Conservation (phyloP, 2,888 invertebrate genomes). For the Odontocerum albicorne region DNA sequence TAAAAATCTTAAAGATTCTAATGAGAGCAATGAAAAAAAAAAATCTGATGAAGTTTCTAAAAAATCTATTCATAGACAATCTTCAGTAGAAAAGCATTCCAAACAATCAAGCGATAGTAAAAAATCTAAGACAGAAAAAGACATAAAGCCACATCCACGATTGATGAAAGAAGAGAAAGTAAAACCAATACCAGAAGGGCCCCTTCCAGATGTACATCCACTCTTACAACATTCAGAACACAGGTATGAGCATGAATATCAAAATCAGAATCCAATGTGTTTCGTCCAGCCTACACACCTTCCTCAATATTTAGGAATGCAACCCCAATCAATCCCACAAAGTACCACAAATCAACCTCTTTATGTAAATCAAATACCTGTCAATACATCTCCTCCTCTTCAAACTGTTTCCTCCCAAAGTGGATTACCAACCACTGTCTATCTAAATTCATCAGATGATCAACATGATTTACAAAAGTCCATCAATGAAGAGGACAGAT, state of each 20-base stretch:
- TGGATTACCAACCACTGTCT: slow-evolving; percentile 48
- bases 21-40: slow-evolving; percentile 49
- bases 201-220: slow-evolving; percentile 61
- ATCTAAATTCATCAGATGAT: slow-evolving; percentile 39
- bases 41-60: slow-evolving; percentile 43
- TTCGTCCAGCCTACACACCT: slow-evolving; percentile 62
- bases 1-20: slow-evolving; percentile 48
- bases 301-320: slow-evolving; percentile 62
- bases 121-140: slow-evolving; percentile 19
- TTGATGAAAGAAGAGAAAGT: slow-evolving; percentile 55
- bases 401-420: slow-evolving; percentile 40
- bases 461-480: slow-evolving; percentile 6
- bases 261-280: slow-evolving; percentile 56
- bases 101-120: slow-evolving; percentile 38
- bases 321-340: slow-evolving; percentile 51
- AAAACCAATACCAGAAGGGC: slow-evolving; percentile 53
- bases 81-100: slow-evolving; percentile 44
- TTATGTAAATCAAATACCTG: slow-evolving; percentile 50
- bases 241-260: slow-evolving; percentile 68
- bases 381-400: slow-evolving; percentile 28
- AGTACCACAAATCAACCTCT: slow-evolving; percentile 51
- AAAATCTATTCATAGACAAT: slow-evolving; percentile 21
- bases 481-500: slow-evolving; percentile 16
- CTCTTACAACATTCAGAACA: slow-evolving; percentile 77
- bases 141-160: slow-evolving; percentile 54